These are phyloP conservation scores for Andricus curvator DNA, from an alignment of 2,888 invertebrate genomes.

Conservation along the genomic window DNA sequence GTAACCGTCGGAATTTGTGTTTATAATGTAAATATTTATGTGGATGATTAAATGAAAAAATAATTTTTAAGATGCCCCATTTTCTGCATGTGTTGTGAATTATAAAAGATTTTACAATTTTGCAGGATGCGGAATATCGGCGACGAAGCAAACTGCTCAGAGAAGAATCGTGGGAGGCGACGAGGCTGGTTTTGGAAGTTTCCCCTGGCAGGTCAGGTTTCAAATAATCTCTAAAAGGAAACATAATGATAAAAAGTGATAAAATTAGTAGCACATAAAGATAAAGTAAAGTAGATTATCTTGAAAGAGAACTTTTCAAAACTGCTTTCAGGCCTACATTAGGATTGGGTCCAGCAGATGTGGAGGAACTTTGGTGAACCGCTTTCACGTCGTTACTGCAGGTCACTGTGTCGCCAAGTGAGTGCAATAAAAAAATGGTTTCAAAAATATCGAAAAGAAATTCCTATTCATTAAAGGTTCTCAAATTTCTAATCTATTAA, in stretches of 20 bases:
- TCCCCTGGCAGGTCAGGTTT: constrained; percentile 91
- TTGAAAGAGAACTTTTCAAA: constrained; percentile 12
- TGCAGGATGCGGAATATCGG: constrained; percentile 92
- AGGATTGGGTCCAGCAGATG: constrained; percentile 96
- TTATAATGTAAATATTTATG: no score
- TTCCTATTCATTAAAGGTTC: background rate
- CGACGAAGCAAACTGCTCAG: constrained; percentile 91
- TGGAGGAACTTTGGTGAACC: constrained; percentile 94
- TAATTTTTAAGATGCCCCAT: background rate
- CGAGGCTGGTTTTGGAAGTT: constrained; percentile 95
- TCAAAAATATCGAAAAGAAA: background rate
- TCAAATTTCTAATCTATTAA: background rate
- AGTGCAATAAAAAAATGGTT: constrained; percentile 58
- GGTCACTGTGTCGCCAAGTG: constrained; percentile 94
- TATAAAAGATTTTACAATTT: constrained; percentile 4
- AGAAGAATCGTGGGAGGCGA: constrained; percentile 95
- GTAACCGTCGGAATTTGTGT: no score
- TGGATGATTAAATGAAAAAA: no score
- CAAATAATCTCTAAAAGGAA: constrained; percentile 34
- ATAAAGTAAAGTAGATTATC: background rate
- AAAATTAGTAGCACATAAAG: background rate
- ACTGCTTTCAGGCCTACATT: constrained; percentile 85
- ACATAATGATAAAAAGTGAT: background rate
- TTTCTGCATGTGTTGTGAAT: background rate
- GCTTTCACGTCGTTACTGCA: constrained; percentile 95